Evolutionary conservation across 2,888 invertebrate species (phyloP).

Genomic region (Magallana nippona): DNA sequence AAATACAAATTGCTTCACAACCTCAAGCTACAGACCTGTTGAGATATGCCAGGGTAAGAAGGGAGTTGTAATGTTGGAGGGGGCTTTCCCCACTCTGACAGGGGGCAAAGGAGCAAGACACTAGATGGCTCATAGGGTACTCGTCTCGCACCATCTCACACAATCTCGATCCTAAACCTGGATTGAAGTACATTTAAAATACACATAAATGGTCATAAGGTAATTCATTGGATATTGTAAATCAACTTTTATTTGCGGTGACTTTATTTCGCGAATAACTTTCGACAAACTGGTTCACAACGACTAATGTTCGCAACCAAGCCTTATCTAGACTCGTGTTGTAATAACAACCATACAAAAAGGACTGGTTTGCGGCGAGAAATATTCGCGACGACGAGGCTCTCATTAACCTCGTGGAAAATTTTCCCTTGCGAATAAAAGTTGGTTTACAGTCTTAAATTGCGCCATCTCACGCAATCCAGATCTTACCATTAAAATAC

Average conservation of each 20-base stretch:
- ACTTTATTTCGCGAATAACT: no score
- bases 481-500: neutral
- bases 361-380: no score
- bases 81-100: slow-evolving; percentile 77
- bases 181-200: neutral
- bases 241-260: no score
- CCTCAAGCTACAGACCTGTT: slow-evolving; percentile 64
- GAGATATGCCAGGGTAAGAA: slow-evolving; percentile 72
- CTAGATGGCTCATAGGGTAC: slow-evolving; percentile 71
- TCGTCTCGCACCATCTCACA: slow-evolving; percentile 73
- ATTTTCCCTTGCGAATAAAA: no score
- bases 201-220: neutral
- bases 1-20: no score
- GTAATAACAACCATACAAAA: no score
- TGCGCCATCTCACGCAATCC: neutral
- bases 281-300: no score
- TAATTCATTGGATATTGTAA: neutral
- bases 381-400: no score
- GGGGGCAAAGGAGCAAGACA: slow-evolving; percentile 76
- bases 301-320: no score
- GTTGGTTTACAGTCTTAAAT: no score
- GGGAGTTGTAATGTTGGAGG: slow-evolving; percentile 77
- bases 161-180: slow-evolving; percentile 76
- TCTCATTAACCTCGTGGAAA: no score
- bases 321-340: no score